Percentiles rank a stretch among this genome's conserved stretches.
Conservation (phyloP, 2,888 invertebrate genomes). For the Brenthis ino region DNA sequence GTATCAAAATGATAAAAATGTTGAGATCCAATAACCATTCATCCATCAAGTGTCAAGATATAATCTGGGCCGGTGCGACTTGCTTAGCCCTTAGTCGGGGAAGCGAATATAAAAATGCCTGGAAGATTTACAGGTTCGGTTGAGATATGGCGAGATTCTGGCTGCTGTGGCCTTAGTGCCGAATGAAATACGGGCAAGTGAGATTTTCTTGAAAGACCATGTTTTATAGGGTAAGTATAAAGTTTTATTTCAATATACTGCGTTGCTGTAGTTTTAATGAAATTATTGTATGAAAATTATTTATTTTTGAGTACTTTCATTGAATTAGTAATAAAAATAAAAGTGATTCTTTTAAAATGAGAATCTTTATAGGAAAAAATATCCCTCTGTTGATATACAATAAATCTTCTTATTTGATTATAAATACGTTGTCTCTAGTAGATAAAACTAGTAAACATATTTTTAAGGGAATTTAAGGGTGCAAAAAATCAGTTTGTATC, state of each 20-base stretch:
- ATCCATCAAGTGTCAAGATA: constrained; percentile 89
- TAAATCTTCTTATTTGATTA: no score
- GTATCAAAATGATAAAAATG: constrained; percentile 84
- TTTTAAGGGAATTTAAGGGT: constrained; percentile 57
- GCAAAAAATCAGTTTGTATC: constrained; percentile 80
- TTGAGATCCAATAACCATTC: constrained; percentile 90
- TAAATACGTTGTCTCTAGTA: neutral
- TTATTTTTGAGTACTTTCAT: neutral
- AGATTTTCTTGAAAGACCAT: constrained; percentile 36
- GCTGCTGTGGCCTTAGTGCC: constrained; percentile 58
- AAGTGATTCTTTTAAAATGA: no score
- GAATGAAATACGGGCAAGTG: constrained; percentile 42
- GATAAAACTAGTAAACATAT: constrained; percentile 46
- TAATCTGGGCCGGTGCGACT: constrained; percentile 83
- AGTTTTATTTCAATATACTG: constrained; percentile 15
- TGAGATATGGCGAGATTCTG: constrained; percentile 74
- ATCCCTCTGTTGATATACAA: no score
- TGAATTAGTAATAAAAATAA: no score
- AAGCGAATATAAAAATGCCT: constrained; percentile 79
- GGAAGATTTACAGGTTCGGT: constrained; percentile 79
- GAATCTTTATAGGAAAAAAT: no score
- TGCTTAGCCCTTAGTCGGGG: constrained; percentile 75
- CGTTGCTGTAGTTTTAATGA: neutral
- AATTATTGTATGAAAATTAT: neutral
- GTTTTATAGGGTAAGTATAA: constrained; percentile 26